phyloP scores from a whole-genome alignment of 2,888 invertebrate species.

The Sarcophaga caerulescens region DNA sequence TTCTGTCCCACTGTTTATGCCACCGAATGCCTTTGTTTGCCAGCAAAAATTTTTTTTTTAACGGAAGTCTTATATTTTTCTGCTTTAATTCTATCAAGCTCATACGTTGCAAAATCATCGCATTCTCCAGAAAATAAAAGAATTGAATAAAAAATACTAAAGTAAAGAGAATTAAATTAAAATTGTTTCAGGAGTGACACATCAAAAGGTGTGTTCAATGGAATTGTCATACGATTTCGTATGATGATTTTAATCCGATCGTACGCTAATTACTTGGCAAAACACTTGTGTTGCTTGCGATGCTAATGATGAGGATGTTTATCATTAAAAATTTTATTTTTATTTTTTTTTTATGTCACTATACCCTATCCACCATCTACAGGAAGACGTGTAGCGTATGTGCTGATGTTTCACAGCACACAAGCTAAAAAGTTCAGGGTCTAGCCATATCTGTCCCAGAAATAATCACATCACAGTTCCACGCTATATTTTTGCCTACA shows the following conservation, averaged over 20 bases:
- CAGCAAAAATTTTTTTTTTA: neutral
- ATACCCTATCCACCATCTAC: too few species aligned
- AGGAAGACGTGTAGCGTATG: too few species aligned
- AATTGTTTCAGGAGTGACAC: conserved; percentile 2
- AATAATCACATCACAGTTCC: too few species aligned
- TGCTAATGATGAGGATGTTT: conserved; percentile 15
- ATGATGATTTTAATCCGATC: conserved; percentile 68
- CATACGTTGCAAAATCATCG: conserved; percentile 20
- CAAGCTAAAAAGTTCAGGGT: too few species aligned
- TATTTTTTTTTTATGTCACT: neutral
- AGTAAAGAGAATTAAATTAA: conserved; percentile 23
- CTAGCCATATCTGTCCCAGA: too few species aligned
- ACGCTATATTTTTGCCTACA: too few species aligned
- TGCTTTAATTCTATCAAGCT: too few species aligned
- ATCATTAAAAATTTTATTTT: neutral
- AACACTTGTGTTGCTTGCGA: conserved; percentile 43
- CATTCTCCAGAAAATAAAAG: conserved; percentile 1
- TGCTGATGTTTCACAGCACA: too few species aligned
- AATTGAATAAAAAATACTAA: conserved; percentile 24
- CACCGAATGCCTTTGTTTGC: neutral
- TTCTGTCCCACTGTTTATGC: neutral
- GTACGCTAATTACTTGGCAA: conserved; percentile 70
- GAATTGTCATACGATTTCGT: conserved; percentile 42
- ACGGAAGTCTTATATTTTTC: neutral
- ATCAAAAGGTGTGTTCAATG: conserved; percentile 32